A percentile compares a stretch with the other conserved stretches of the same genome.
Evolutionary conservation across 2,113 vertebrate genomes (phyloP).

Genomic region (Leuciscus idus): DNA sequence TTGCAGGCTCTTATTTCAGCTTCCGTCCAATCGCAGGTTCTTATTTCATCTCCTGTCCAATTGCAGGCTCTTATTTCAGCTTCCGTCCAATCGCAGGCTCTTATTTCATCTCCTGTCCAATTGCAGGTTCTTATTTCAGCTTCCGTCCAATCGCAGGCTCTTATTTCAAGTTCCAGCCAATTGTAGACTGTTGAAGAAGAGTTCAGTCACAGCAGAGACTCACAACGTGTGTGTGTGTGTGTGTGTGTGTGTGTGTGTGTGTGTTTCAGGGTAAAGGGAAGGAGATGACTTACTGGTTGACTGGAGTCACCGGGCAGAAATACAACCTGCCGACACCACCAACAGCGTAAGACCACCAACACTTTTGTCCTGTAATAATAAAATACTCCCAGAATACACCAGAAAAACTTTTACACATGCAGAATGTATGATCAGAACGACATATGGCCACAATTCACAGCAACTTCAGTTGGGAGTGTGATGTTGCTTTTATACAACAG

Average conservation of each 20-base stretch:
- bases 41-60: background rate
- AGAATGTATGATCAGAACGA: background rate
- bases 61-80: background rate
- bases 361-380: background rate
- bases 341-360: conserved; percentile 79
- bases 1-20: background rate
- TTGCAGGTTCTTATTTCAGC: background rate
- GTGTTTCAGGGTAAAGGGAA: conserved; percentile 88
- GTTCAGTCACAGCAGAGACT: background rate
- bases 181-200: background rate
- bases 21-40: background rate
- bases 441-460: background rate
- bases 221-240: background rate
- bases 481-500: background rate
- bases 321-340: conserved; percentile 90
- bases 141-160: background rate
- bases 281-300: conserved; percentile 95
- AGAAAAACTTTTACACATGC: background rate
- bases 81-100: background rate
- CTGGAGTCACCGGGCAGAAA: conserved; percentile 82
- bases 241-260: too few species aligned
- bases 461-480: background rate
- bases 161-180: background rate
- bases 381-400: background rate
- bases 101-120: background rate